Evolutionary conservation across 2,888 invertebrate genomes (phyloP).

Genomic region (Drosophila mulleri): DNA sequence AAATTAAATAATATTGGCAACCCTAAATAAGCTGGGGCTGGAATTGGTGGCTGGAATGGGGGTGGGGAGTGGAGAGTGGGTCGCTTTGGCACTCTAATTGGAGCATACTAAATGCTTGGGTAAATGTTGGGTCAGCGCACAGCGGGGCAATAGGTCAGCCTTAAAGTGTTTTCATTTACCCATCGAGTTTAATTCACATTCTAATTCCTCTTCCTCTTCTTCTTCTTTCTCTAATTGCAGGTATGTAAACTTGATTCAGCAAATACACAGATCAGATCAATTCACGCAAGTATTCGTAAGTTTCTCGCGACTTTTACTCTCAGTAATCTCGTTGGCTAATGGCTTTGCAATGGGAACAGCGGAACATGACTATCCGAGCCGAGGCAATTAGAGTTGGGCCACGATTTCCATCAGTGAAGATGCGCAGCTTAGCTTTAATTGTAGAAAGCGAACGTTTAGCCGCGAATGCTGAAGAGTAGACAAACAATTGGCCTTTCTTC

Average conservation of each 20-base stretch:
- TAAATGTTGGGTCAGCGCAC: constrained; percentile 19
- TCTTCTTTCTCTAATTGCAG: constrained; percentile 50
- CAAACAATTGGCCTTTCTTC: constrained; percentile 72
- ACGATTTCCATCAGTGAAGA: constrained; percentile 23
- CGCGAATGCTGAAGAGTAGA: constrained; percentile 46
- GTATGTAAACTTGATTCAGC: constrained; percentile 46
- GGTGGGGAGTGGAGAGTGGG: no score
- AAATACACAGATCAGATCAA: constrained; percentile 8
- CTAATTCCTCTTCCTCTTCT: constrained; percentile 21
- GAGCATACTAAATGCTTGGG: constrained; percentile 46
- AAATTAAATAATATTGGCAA: constrained; percentile 76
- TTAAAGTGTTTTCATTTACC: constrained; percentile 23
- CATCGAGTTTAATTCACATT: constrained; percentile 9
- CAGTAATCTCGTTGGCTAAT: constrained; percentile 32
- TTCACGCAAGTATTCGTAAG: constrained; percentile 50
- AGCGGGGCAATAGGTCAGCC: constrained; percentile 35
- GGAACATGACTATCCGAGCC: background rate
- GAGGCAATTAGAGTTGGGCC: constrained; percentile 49
- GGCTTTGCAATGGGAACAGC: constrained; percentile 38
- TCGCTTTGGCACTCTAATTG: constrained; percentile 55
- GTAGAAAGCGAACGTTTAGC: constrained; percentile 58
- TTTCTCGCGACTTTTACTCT: constrained; percentile 47
- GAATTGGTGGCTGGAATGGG: no score
- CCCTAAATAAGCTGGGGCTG: constrained; percentile 60
- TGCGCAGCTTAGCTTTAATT: constrained; percentile 59